These are phyloP conservation scores for Hyla sarda DNA, from an alignment of 2,113 vertebrate genomes.

Conservation along the genomic window DNA sequence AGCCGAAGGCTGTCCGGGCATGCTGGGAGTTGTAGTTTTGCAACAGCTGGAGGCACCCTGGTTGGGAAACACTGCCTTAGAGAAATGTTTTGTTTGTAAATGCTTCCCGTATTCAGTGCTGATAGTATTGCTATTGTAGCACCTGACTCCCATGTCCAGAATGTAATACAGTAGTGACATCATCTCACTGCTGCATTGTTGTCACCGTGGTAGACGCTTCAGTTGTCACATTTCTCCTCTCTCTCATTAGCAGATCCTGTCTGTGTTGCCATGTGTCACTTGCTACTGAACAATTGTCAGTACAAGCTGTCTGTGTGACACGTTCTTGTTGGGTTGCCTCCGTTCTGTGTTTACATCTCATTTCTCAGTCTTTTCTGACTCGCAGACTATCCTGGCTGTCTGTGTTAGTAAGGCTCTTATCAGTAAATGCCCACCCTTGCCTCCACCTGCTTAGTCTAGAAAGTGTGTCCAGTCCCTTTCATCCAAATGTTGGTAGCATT, in stretches of 20 bases:
- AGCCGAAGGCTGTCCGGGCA: too few species aligned
- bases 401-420: not conserved
- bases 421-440: not conserved
- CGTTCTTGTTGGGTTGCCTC: not conserved
- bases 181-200: not conserved
- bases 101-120: too few species aligned
- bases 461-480: not conserved
- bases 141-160: too few species aligned
- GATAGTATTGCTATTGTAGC: too few species aligned
- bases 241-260: slow-evolving; percentile 34
- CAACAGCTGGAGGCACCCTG: too few species aligned
- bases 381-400: not conserved
- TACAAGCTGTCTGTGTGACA: slow-evolving; percentile 8
- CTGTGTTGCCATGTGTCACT: slow-evolving; percentile 27
- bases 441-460: not conserved
- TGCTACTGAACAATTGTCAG: slow-evolving; percentile 7
- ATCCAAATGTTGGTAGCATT: not conserved
- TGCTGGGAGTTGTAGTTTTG: too few species aligned
- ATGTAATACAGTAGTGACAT: not conserved
- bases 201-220: not conserved
- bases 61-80: too few species aligned
- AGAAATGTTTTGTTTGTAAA: too few species aligned
- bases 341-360: slow-evolving; percentile 19
- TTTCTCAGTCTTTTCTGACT: slow-evolving; percentile 5
- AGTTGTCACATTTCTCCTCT: not conserved